Evolutionary conservation across 2,888 invertebrate species (phyloP), one percentile per base, ranked within the genome.

Genomic region (Acleris laterana): DNA sequence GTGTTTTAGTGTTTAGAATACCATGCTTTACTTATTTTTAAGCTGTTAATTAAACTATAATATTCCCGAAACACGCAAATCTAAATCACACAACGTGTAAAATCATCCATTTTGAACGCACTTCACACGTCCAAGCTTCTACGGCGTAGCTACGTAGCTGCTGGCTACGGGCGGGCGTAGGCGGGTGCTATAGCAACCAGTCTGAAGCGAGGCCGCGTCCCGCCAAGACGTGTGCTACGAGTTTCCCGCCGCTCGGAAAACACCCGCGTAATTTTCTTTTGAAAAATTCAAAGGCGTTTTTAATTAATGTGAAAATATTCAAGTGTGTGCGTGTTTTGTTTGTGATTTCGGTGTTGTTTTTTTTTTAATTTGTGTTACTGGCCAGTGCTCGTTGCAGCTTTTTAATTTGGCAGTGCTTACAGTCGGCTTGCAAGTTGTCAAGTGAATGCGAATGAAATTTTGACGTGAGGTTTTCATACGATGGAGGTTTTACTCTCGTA

Each of bases 181-280:
- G 77, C 87, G 87, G 89, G 78, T 87, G 87, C 90, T 90, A 90
- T 90, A 90, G 90, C 82, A 88, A 90, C 90, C 89, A 90, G 90
- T 90, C 83, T 81, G 79, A 78, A 80, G 77, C 83, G 83, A 81
- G 85, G 78, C 77, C 78, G 75, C 84, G 78, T 71, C 71, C 78
- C 81, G 88, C 88, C 88, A 87, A 88, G 87, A 89, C 91, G 69
- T 62, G 69, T 63, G 66, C 66, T 66, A 66, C 66, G 56, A 38
- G 46, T 48, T 44, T 17, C 13, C 44, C 46, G 89, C 79, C 70
- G 70, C 71, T 64, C 70, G 44, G 44, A 63, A 59, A 51, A 38
- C 51, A 62, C 20, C 49, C 77, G 72, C 77, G 74, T 74, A 76
- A 72, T 59, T 48, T 63, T 68, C 69, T 68, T 68, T 61, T 65